Percentiles rank a stretch among this genome's conserved stretches.
phyloP scores from a whole-genome alignment of 2,888 invertebrate species.

The Agrotis exclamationis region DNA sequence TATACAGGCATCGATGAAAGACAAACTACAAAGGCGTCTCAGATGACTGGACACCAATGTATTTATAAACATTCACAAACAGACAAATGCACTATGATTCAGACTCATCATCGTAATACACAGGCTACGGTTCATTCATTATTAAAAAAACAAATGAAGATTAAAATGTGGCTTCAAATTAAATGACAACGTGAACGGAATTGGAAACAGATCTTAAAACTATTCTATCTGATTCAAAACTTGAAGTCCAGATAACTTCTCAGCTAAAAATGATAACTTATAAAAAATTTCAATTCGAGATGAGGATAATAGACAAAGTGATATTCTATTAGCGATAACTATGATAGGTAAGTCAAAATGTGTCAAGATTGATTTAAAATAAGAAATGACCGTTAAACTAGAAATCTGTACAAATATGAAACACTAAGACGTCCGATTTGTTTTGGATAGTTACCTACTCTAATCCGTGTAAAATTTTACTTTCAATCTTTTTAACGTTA shows the following conservation, averaged over 20 bases:
- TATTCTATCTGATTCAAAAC: background rate
- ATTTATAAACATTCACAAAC: constrained; percentile 38
- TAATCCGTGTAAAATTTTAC: background rate
- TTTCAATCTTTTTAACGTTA: background rate
- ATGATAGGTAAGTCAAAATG: too few relatives aligned
- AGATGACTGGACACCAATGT: constrained; percentile 32
- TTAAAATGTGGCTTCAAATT: background rate
- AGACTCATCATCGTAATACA: constrained; percentile 20
- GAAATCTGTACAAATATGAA: too few relatives aligned
- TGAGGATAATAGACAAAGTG: too few relatives aligned
- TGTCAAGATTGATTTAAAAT: too few relatives aligned
- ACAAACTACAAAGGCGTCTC: constrained; percentile 45
- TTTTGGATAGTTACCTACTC: background rate
- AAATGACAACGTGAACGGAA: background rate
- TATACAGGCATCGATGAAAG: constrained; percentile 12
- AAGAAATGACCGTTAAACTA: too few relatives aligned
- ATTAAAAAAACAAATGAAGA: background rate
- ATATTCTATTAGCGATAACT: too few relatives aligned
- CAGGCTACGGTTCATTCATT: background rate
- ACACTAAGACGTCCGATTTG: background rate
- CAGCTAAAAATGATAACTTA: background rate
- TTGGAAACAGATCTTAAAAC: background rate
- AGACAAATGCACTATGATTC: constrained; percentile 31
- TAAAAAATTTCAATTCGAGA: background rate
- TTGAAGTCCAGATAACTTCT: background rate